A percentile compares a stretch with the other conserved stretches of the same genome.
phyloP scores from a whole-genome alignment of 2,888 invertebrate genomes.

The Piscicola geometra region DNA sequence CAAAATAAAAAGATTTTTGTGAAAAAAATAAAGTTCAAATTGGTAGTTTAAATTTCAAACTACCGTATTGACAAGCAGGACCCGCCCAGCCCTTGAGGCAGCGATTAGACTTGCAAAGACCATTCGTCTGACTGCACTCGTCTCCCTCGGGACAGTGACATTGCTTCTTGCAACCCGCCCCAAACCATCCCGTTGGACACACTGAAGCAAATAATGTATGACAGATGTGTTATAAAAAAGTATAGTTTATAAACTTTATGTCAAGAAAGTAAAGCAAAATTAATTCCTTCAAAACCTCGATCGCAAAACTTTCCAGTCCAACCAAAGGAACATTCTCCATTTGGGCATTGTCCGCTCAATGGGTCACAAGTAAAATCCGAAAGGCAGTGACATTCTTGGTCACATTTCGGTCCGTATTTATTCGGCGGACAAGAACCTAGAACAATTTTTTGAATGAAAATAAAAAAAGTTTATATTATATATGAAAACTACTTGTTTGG shows the following conservation, averaged over 20 bases:
- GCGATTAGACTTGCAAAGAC: slow-evolving; percentile 46
- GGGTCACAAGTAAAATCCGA: not conserved
- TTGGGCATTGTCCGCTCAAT: not conserved
- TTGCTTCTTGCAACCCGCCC: slow-evolving; percentile 45
- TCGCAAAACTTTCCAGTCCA: not conserved
- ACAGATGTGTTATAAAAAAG: too few relatives aligned
- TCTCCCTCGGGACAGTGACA: slow-evolving; percentile 50
- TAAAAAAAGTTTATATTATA: not conserved
- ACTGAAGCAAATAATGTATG: too few relatives aligned
- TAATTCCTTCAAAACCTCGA: too few relatives aligned
- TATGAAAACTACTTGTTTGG: not conserved
- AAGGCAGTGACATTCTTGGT: not conserved
- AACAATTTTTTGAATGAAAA: not conserved
- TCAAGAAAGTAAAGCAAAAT: too few relatives aligned
- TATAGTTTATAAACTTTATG: too few relatives aligned
- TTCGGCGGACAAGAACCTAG: not conserved
- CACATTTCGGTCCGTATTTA: not conserved
- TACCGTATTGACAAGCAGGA: slow-evolving; percentile 50
- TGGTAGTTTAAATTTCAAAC: slow-evolving; percentile 13
- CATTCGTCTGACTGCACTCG: slow-evolving; percentile 48
- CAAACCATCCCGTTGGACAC: slow-evolving; percentile 47
- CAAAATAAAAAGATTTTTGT: not conserved
- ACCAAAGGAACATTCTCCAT: not conserved
- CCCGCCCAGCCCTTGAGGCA: slow-evolving; percentile 49
- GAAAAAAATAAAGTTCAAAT: not conserved